A percentile compares a stretch with the other conserved stretches of the same genome.
phyloP scores from a whole-genome alignment of 1,140 invertebrate species.

The Adelges cooleyi region DNA sequence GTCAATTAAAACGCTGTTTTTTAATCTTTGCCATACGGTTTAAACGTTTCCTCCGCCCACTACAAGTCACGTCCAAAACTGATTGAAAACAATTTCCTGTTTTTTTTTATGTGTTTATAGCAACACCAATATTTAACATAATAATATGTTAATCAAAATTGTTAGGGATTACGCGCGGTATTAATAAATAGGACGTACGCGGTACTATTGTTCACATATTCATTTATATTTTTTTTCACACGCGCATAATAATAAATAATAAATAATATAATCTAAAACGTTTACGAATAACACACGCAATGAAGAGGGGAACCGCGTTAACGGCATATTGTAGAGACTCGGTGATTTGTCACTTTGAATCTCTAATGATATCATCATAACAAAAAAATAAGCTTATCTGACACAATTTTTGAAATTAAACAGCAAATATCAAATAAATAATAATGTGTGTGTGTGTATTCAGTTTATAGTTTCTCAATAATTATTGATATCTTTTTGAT shows the following conservation, averaged over 20 bases:
- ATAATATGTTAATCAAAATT: constrained; percentile 15
- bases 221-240: constrained; percentile 2
- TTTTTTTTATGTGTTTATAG: background rate
- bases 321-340: background rate
- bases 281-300: background rate
- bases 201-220: background rate
- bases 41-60: no score
- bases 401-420: background rate
- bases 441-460: no score
- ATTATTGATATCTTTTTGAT: no score
- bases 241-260: no score
- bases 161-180: constrained; percentile 11
- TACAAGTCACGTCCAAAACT: background rate
- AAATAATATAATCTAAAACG: no score
- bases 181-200: background rate
- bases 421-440: background rate
- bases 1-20: no score
- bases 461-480: no score
- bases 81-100: constrained; percentile 22
- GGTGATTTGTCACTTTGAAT: background rate
- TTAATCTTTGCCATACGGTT: no score
- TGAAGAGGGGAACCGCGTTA: background rate
- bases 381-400: background rate
- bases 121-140: background rate
- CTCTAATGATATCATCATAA: background rate